phyloP scores from a whole-genome alignment of 2,888 invertebrate species.

The Caenorhabditis zanzibari region DNA sequence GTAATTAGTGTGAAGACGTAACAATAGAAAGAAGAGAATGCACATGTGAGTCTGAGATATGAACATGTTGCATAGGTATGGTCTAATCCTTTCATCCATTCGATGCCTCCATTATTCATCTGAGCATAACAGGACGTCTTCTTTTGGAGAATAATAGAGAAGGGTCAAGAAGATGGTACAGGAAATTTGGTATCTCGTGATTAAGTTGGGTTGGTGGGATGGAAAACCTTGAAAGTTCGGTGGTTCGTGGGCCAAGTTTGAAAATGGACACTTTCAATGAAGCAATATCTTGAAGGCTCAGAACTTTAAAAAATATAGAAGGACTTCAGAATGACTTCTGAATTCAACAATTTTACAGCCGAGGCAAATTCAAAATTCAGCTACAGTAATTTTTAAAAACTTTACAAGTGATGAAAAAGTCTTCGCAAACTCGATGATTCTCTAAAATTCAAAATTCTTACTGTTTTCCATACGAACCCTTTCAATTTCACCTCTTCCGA shows the following conservation, averaged over 20 bases:
- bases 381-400: too few relatives aligned
- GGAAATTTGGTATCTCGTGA: constrained; percentile 1
- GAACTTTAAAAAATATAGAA: too few relatives aligned
- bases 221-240: too few relatives aligned
- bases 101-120: constrained; percentile 28
- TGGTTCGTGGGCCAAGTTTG: too few relatives aligned
- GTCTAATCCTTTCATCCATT: constrained; percentile 49
- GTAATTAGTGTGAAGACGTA: constrained; percentile 41
- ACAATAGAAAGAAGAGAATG: constrained; percentile 31
- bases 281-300: too few relatives aligned
- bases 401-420: too few relatives aligned
- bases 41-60: constrained; percentile 26
- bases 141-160: neutral
- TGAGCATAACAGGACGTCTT: constrained; percentile 32
- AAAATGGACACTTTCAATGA: too few relatives aligned
- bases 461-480: too few relatives aligned
- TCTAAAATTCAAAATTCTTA: neutral
- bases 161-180: constrained; percentile 2
- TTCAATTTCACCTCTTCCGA: too few relatives aligned
- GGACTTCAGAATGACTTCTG: too few relatives aligned
- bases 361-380: too few relatives aligned
- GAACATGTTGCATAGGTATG: constrained; percentile 46
- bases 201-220: neutral
- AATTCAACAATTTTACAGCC: too few relatives aligned
- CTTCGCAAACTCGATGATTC: neutral